Evolutionary conservation across 2,113 vertebrate genomes (phyloP).

Genomic region (Periophthalmus modestus): DNA sequence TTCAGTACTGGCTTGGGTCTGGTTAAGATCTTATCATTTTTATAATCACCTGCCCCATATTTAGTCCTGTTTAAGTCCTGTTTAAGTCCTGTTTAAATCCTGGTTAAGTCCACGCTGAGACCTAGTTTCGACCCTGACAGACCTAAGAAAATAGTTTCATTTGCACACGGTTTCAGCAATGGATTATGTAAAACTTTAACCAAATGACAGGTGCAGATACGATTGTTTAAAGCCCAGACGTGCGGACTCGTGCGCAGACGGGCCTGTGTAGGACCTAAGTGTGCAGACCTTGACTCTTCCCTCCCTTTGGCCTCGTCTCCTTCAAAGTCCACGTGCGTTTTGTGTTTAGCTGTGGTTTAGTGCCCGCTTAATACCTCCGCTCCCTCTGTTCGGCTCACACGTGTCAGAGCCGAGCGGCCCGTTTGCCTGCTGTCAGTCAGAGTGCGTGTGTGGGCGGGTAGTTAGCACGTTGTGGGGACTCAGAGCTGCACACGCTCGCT

Average conservation of each 20-base stretch:
- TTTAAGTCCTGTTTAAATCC: not conserved
- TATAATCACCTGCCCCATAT: too few relatives aligned
- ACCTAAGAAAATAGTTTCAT: not conserved
- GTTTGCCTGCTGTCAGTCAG: conserved; percentile 2
- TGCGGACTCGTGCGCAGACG: too few relatives aligned
- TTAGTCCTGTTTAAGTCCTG: too few relatives aligned
- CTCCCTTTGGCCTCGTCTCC: conserved; percentile 43
- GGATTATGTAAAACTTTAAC: too few relatives aligned
- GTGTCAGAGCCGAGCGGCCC: conserved; percentile 51
- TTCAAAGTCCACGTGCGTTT: conserved; percentile 62
- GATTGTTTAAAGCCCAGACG: too few relatives aligned
- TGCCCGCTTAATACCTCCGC: conserved; percentile 62
- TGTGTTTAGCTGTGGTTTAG: conserved; percentile 45
- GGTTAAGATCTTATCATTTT: too few relatives aligned
- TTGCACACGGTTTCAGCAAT: too few relatives aligned
- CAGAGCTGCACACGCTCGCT: too few relatives aligned
- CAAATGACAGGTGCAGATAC: too few relatives aligned
- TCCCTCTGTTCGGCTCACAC: conserved; percentile 54
- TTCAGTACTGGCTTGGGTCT: too few relatives aligned
- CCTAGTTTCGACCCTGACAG: not conserved
- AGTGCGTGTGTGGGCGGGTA: not conserved
- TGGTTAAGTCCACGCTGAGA: not conserved
- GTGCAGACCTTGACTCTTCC: conserved; percentile 40
- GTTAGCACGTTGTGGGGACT: not conserved
- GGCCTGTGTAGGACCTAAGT: not conserved